phyloP scores from a whole-genome alignment of 2,113 vertebrate species.

The Ceyx margarethae region DNA sequence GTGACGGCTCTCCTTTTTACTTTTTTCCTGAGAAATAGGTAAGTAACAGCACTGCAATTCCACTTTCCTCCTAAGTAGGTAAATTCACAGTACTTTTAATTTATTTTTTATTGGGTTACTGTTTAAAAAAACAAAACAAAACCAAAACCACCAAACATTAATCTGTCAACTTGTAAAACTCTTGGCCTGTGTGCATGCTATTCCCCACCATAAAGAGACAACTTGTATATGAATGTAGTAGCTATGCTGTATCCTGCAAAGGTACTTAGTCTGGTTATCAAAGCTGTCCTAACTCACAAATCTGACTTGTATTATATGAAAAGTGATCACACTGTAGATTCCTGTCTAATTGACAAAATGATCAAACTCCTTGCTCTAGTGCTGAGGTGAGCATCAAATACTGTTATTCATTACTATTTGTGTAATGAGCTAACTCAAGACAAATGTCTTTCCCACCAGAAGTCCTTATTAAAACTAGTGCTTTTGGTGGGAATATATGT shows the following conservation, averaged over 20 bases:
- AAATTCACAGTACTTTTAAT: not conserved
- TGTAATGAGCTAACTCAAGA: not conserved
- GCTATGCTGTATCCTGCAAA: not conserved
- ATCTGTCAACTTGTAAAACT: not conserved
- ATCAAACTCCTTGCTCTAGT: not conserved
- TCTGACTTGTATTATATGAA: not conserved
- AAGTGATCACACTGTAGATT: not conserved
- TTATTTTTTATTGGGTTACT: not conserved
- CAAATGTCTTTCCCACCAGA: not conserved
- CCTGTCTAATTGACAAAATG: not conserved
- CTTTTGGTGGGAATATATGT: not conserved
- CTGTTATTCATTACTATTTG: not conserved
- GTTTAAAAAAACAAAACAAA: not conserved
- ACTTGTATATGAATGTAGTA: not conserved
- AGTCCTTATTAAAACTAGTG: not conserved
- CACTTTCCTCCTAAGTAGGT: not conserved
- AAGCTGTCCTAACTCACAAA: not conserved
- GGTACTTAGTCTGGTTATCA: not conserved
- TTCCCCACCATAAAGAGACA: not conserved
- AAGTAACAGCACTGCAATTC: not conserved
- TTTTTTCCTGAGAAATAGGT: rapidly evolving
- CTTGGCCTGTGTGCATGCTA: not conserved
- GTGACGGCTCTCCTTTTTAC: not conserved
- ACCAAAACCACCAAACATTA: too few relatives aligned
- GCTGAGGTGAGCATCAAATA: not conserved